Evolutionary conservation across 2,888 invertebrate species (phyloP).

Genomic region (Lacanobia wlatinum): DNA sequence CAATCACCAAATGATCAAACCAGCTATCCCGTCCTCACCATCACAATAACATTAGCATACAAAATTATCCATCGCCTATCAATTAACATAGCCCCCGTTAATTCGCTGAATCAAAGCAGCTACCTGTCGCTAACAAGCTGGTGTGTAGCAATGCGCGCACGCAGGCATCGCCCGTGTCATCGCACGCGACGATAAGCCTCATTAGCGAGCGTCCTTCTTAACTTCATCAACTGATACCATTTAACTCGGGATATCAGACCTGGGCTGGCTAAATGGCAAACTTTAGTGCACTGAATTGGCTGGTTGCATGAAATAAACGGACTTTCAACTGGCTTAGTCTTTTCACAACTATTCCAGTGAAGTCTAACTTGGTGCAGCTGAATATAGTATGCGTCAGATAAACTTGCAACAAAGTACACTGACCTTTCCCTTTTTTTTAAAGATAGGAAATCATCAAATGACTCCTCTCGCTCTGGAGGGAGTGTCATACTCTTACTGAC

Average conservation of each 20-base stretch:
- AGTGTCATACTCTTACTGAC: too few species aligned
- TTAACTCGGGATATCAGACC: conserved; percentile 64
- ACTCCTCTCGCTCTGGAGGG: too few species aligned
- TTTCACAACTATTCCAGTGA: neutral
- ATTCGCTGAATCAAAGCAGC: conserved; percentile 67
- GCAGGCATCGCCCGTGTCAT: conserved; percentile 86
- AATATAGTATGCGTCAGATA: too few species aligned
- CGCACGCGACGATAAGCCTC: conserved; percentile 84
- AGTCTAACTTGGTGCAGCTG: too few species aligned
- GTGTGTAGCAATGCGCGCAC: conserved; percentile 76
- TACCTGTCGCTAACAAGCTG: conserved; percentile 80
- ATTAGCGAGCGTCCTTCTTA: conserved; percentile 83
- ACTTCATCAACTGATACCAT: conserved; percentile 82
- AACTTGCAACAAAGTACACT: too few species aligned
- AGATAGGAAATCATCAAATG: too few species aligned
- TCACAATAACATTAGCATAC: conserved; percentile 51
- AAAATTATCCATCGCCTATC: conserved; percentile 62
- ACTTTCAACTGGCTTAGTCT: conserved; percentile 19
- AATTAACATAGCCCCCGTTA: conserved; percentile 66
- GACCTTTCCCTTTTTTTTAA: too few species aligned
- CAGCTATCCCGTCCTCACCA: neutral
- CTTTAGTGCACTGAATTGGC: conserved; percentile 36
- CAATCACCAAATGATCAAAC: neutral
- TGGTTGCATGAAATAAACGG: conserved; percentile 42
- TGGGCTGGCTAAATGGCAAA: conserved; percentile 63